A percentile compares a stretch with the other conserved stretches of the same genome.
Evolutionary conservation across 2,797 vertebrate species (phyloP).

Genomic region (Phataginus tetradactyla): DNA sequence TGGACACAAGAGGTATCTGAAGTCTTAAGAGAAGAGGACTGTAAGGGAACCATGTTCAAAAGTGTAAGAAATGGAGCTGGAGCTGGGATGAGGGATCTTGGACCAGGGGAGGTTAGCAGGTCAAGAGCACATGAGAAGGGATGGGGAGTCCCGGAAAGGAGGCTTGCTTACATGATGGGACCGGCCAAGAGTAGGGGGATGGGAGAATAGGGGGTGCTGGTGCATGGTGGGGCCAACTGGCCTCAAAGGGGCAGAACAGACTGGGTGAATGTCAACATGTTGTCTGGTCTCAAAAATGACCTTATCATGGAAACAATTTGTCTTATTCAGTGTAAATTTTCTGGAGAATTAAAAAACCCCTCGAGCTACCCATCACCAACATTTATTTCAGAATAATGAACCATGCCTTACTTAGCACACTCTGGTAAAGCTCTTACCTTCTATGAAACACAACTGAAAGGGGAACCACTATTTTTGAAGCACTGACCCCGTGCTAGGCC

Average conservation of each 20-base stretch:
- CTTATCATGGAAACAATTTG: background rate
- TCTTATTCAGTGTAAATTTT: slow-evolving; percentile 39
- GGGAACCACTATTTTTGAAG: background rate
- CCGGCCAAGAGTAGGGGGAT: background rate
- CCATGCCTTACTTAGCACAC: background rate
- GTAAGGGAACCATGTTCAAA: background rate
- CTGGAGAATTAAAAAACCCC: background rate
- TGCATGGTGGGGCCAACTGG: background rate
- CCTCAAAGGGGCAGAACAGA: background rate
- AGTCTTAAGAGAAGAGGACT: background rate
- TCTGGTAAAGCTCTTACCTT: background rate
- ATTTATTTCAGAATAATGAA: slow-evolving; percentile 5
- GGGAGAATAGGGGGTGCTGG: background rate
- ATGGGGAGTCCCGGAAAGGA: background rate
- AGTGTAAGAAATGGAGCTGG: background rate
- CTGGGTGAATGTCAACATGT: background rate
- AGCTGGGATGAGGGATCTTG: background rate
- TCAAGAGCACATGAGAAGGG: background rate
- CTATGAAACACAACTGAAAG: background rate
- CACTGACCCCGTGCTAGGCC: background rate
- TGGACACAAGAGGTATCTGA: background rate
- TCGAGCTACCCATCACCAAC: background rate
- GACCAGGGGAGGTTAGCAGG: background rate
- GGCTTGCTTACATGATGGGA: background rate
- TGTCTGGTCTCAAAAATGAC: background rate